phyloP scores from a whole-genome alignment of 2,113 vertebrate species.

The Scopus umbretta region DNA sequence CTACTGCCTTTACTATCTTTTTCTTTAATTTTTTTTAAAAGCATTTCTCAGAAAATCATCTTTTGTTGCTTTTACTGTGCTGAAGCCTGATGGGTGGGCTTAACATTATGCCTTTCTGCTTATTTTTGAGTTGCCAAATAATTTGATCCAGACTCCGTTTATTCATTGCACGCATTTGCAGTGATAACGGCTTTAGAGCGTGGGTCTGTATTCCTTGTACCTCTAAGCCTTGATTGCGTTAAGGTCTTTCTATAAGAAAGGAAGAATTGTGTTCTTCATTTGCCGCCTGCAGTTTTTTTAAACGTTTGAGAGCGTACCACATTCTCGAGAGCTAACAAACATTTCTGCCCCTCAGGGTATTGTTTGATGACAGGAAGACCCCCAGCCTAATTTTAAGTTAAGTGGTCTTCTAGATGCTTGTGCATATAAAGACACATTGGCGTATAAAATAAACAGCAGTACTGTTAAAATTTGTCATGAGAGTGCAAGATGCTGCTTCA shows the following conservation, averaged over 20 bases:
- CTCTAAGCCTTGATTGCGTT: background rate
- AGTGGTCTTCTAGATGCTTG: background rate
- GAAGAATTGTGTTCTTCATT: background rate
- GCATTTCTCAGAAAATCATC: background rate
- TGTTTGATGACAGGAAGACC: background rate
- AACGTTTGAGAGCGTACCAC: background rate
- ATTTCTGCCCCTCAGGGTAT: background rate
- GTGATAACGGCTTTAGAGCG: background rate
- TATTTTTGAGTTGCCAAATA: background rate
- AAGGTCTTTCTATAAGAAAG: background rate
- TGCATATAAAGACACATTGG: background rate
- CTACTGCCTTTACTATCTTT: background rate
- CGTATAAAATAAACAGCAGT: background rate
- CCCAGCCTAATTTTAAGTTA: background rate
- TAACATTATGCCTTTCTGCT: background rate
- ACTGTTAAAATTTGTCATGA: background rate
- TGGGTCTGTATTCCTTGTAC: background rate
- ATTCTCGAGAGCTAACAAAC: background rate
- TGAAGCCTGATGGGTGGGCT: background rate
- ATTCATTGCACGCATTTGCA: background rate
- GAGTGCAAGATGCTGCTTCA: background rate
- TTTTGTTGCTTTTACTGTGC: background rate
- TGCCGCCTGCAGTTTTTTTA: background rate
- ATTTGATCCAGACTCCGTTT: background rate
- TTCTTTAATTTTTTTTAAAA: background rate